Evolutionary conservation across 1,140 invertebrate species (phyloP).

Genomic region (Chymomyza costata): DNA sequence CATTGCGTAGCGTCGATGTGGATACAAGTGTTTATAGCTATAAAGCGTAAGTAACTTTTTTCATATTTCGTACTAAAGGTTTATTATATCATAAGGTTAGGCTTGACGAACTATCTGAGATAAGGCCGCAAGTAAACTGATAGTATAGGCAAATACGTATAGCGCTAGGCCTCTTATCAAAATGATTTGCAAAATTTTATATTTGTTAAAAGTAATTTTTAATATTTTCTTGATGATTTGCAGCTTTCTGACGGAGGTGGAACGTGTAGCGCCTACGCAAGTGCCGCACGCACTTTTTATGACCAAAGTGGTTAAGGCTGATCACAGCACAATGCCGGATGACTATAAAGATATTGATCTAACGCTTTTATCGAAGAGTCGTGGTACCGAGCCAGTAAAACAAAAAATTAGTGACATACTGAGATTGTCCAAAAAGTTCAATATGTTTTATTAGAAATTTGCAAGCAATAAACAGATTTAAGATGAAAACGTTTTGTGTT

Average conservation of each 20-base stretch:
- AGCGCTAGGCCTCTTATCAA: conserved; percentile 1
- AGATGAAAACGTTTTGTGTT: no score
- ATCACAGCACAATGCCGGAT: conserved; percentile 51
- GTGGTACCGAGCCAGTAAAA: conserved; percentile 36
- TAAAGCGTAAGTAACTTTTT: conserved; percentile 37
- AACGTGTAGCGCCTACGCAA: conserved; percentile 46
- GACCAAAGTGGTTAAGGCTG: conserved; percentile 59
- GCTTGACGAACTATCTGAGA: no score
- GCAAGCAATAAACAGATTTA: no score
- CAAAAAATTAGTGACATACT: conserved; percentile 51
- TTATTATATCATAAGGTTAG: no score
- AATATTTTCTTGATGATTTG: background rate
- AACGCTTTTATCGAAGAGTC: conserved; percentile 41
- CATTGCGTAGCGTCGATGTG: conserved; percentile 52
- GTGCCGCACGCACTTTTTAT: conserved; percentile 62
- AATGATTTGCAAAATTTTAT: background rate
- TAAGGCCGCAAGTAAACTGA: no score
- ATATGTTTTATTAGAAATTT: conserved; percentile 43
- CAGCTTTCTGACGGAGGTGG: conserved; percentile 58
- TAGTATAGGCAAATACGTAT: no score
- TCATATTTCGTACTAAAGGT: background rate
- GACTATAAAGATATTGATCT: conserved; percentile 63
- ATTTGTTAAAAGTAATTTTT: background rate
- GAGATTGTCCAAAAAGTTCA: conserved; percentile 47
- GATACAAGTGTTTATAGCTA: conserved; percentile 43